Base-by-base conservation (phyloP, 2,113 vertebrate genomes). In the Lipophrys pholis region DNA sequence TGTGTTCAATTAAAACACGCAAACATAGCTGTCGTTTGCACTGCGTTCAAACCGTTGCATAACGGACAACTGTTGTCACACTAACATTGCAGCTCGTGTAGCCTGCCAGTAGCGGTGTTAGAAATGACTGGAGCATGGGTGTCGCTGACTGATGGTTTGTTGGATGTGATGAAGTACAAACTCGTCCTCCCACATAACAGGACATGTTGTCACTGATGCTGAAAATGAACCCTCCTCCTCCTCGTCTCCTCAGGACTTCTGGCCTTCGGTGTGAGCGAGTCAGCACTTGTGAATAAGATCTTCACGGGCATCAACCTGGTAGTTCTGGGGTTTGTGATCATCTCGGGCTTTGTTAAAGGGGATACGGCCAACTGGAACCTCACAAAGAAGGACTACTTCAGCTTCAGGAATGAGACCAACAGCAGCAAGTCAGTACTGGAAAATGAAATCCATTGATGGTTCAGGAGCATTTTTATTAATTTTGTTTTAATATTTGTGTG, bases 231-330 rank as follows among this genome's bases (percentile, higher is more conserved):
- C 49, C 8, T 63, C 36, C 36, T 16, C 14, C 45, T 2, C 52
- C 52, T 14, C 60, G n/a, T 66, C 10, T 11, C 68, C 9, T 52
- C 91, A 99, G 97, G 89, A 0, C 91, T 99, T 76, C 92, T 99
- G 88, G 96, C 97, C 11, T 94, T 99, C 4, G 97, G 97, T 0
- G 97, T 97, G 57, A 97, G 95, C 0, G 97, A 99, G 88, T 99
- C 97, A 0, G 97, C 97, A 11, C 83, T 98, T 0, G 95, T 99
- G 60, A 99, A 96, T 79, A 99, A 99, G 89, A 94, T 99, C 87
- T 99, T 99, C 93, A 99, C 97, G 0, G 95, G 88, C 0, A 90
- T 97, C 78, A 99, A 99, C 83, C 88, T 99, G 76, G 78, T 98
- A 82, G 97, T 99, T 56, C 92, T 99, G 52, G 75, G 93, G 73